Evolutionary conservation across 2,113 vertebrate genomes (phyloP).

Genomic region (Anguilla japonica): DNA sequence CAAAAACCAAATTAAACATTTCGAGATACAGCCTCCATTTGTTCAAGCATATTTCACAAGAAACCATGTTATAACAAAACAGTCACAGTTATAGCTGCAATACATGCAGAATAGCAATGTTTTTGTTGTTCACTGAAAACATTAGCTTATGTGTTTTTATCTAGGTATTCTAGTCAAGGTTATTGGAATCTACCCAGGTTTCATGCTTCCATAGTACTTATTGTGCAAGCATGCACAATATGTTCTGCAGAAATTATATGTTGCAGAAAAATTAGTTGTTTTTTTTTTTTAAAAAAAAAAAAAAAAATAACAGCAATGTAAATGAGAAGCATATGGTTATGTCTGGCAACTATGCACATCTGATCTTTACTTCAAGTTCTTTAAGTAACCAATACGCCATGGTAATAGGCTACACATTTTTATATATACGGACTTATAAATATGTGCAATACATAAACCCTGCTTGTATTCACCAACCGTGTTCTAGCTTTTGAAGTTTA

Average conservation of each 20-base stretch:
- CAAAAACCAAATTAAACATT: background rate
- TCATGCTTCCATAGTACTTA: background rate
- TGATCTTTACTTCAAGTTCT: background rate
- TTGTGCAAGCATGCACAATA: too few relatives aligned
- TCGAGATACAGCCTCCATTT: background rate
- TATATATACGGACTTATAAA: too few relatives aligned
- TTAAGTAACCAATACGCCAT: background rate
- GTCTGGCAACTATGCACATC: background rate
- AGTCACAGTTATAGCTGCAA: too few relatives aligned
- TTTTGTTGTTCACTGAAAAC: background rate
- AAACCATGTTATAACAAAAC: background rate
- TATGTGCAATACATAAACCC: background rate
- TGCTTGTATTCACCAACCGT: background rate
- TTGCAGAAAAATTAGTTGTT: too few relatives aligned
- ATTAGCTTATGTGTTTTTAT: background rate
- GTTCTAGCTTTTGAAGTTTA: background rate
- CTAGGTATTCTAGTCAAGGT: background rate
- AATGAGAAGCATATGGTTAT: background rate
- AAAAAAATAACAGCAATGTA: too few relatives aligned
- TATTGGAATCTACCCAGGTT: background rate
- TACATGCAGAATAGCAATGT: too few relatives aligned
- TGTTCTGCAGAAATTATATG: too few relatives aligned
- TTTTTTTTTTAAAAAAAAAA: too few relatives aligned
- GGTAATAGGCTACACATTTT: background rate
- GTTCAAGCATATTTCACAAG: background rate